Evolutionary conservation across 2,797 vertebrate genomes (phyloP).

Genomic region (Eleutherodactylus coqui): DNA sequence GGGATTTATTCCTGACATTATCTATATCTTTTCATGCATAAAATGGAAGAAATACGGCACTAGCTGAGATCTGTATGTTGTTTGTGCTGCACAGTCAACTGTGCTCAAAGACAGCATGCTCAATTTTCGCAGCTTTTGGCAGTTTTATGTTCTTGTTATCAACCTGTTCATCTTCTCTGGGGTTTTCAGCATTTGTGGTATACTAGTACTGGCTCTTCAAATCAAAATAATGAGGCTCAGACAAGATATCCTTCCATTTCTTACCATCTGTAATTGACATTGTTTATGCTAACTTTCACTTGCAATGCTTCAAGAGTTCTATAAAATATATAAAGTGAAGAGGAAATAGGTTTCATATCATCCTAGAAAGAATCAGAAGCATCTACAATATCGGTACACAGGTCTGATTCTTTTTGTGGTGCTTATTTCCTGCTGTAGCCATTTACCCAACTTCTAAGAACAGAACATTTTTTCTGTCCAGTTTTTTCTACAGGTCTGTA

Average conservation of each 20-base stretch:
- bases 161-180: conserved; percentile 63
- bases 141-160: conserved; percentile 67
- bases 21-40: conserved; percentile 41
- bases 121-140: conserved; percentile 62
- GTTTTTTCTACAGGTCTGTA: too few species aligned
- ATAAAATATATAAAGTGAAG: conserved; percentile 8
- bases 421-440: too few species aligned
- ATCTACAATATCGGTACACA: background rate
- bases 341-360: background rate
- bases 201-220: conserved; percentile 40
- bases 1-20: conserved; percentile 6
- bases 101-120: conserved; percentile 58
- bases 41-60: conserved; percentile 24
- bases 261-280: conserved; percentile 61
- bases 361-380: background rate
- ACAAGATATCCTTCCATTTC: conserved; percentile 42
- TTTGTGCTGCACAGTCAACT: conserved; percentile 54
- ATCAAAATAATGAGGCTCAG: conserved; percentile 68
- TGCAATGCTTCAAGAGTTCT: conserved; percentile 28
- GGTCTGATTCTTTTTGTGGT: background rate
- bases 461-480: too few species aligned
- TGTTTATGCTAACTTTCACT: conserved; percentile 24
- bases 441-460: too few species aligned
- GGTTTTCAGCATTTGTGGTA: conserved; percentile 65
- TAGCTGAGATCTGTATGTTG: conserved; percentile 28